A percentile compares a stretch with the other conserved stretches of the same genome.
Conservation (phyloP, 1,140 invertebrate species). For the Metaphire vulgaris region DNA sequence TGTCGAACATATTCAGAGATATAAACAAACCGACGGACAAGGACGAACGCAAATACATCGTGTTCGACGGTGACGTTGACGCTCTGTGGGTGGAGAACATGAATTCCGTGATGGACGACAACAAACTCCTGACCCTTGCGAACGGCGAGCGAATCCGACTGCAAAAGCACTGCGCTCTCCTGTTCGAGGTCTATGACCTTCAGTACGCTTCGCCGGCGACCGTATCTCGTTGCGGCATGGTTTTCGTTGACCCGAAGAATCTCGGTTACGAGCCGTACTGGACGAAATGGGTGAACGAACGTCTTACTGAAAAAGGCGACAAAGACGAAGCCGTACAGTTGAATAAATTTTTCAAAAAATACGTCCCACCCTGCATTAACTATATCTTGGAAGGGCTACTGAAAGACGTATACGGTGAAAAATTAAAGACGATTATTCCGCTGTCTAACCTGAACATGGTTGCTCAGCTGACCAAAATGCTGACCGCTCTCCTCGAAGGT, state of each 20-base stretch:
- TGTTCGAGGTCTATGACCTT: conserved; percentile 83
- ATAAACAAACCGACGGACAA: conserved; percentile 69
- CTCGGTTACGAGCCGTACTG: conserved; percentile 77
- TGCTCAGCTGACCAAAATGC: conserved; percentile 69
- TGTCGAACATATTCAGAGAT: conserved; percentile 82
- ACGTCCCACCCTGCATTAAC: conserved; percentile 63
- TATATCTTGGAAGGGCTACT: conserved; percentile 70
- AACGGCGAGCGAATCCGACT: conserved; percentile 82
- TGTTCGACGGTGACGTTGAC: conserved; percentile 89
- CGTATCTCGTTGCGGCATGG: conserved; percentile 54
- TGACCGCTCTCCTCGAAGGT: conserved; percentile 59
- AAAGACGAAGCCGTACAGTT: conserved; percentile 34
- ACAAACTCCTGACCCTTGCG: conserved; percentile 75
- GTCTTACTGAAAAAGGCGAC: conserved; percentile 20
- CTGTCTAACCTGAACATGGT: conserved; percentile 80
- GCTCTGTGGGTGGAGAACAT: conserved; percentile 90
- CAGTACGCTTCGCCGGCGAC: conserved; percentile 59
- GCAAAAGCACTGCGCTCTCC: conserved; percentile 69
- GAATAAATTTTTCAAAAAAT: conserved; percentile 62
- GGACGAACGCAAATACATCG: conserved; percentile 69
- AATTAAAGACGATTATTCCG: conserved; percentile 70
- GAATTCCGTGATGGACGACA: conserved; percentile 95
- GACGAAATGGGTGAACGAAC: conserved; percentile 62
- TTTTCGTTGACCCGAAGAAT: conserved; percentile 71
- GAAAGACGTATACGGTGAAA: conserved; percentile 60